Base-by-base conservation (phyloP, 2,113 vertebrate species). In the Scartelaos histophorus region DNA sequence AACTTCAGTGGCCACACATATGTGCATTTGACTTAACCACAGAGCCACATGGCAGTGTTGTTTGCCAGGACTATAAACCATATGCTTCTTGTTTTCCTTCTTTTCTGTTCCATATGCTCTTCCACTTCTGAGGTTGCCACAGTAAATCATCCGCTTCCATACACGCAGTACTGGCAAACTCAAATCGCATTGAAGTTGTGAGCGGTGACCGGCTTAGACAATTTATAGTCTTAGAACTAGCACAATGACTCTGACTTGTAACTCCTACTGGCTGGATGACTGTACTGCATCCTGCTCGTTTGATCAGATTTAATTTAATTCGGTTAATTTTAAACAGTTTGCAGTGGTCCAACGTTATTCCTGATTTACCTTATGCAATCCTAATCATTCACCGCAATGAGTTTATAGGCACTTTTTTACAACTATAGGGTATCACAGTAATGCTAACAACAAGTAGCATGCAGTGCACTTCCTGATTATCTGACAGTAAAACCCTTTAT, bases 81-180 rank as follows among this genome's bases (percentile, higher is more conserved):
- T 25, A 58, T 58, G 56, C 22, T 58, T 58, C 56, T 58, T 58
- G 56, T 62, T 62, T 54, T 54, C n/a, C 7, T 21, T n/a, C 51
- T 53, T 51, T 61, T 61, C 13, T 34, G 35, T 62, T 35, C 34
- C 34, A n/a, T 62, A 35, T 35, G 60, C 17, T 62, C 25, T 62
- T 62, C 25, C 29, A 25, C 24, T 25, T 58, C 56, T 25, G 51
- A 58, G 12, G 12, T 25, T 54, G 51, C 51, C 19, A 54, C n/a
- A 25, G 56, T 58, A 58, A 58, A 58, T 58, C 56, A 25, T 15
- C 56, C 12, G 22, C 56, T 13, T 25, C 56, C 56, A 25, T 25
- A 58, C 12, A 22, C 25, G 56, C 56, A 25, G 22, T 10, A 54
- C 19, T 6, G 19, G 51, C 51, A 53, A 53, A 53, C 49, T 51